Evolutionary conservation across 2,888 invertebrate species (phyloP).

Genomic region (Thera britannica): DNA sequence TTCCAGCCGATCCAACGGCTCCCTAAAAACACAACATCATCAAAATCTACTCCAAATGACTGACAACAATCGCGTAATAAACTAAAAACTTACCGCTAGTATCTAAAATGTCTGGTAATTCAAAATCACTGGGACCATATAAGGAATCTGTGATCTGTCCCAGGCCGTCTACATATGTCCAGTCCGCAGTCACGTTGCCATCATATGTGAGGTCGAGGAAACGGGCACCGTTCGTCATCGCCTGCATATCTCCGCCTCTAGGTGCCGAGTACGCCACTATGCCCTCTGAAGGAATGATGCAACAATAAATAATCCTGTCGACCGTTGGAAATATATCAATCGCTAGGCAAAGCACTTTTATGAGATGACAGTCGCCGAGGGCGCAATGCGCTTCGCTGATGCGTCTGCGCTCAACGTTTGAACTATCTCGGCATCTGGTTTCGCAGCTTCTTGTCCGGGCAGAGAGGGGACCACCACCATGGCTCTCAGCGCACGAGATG

Average conservation of each 20-base stretch:
- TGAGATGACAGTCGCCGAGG: conserved; percentile 42
- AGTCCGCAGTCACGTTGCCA: conserved; percentile 82
- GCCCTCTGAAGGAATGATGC: conserved; percentile 83
- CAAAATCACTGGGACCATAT: conserved; percentile 88
- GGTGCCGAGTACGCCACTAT: conserved; percentile 88
- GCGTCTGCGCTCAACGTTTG: conserved; percentile 55
- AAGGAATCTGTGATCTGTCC: conserved; percentile 93
- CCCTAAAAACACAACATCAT: conserved; percentile 66
- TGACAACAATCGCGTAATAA: neutral
- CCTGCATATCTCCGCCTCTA: conserved; percentile 86
- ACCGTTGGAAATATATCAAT: conserved; percentile 47
- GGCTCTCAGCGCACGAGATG: conserved; percentile 4
- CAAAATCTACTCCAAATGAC: neutral
- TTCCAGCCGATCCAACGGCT: conserved; percentile 96
- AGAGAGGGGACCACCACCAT: neutral
- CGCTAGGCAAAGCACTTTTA: conserved; percentile 33
- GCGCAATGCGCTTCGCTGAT: conserved; percentile 33
- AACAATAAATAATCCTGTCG: conserved; percentile 49
- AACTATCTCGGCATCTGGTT: conserved; percentile 18
- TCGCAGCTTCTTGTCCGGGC: neutral
- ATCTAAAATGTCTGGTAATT: conserved; percentile 83
- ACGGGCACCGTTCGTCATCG: conserved; percentile 87
- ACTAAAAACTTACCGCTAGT: conserved; percentile 76
- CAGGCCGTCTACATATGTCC: conserved; percentile 87
- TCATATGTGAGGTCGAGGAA: conserved; percentile 93